Conservation (phyloP, 2,113 vertebrate genomes). For the Andinoacara biseriatus region DNA sequence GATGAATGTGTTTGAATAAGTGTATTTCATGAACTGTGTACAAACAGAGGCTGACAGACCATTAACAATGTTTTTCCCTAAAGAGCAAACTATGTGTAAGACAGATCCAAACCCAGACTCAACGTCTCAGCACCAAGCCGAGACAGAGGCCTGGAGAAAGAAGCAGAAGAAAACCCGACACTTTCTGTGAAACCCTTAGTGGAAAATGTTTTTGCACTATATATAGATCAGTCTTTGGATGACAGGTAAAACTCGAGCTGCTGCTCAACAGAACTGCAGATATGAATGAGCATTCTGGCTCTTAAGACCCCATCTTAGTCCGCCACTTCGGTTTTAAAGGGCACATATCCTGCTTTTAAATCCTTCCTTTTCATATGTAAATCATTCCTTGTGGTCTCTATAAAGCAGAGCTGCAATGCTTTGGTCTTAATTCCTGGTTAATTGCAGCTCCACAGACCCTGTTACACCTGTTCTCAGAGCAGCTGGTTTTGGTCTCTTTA, state of each 20-base stretch:
- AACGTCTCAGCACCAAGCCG: neutral
- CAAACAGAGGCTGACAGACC: constrained; percentile 36
- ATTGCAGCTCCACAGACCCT: too few relatives aligned
- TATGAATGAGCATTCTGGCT: neutral
- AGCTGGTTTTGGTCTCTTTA: too few relatives aligned
- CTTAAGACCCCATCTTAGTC: rapidly evolving
- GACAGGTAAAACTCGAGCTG: neutral
- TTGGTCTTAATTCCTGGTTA: too few relatives aligned
- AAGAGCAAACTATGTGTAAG: constrained; percentile 10
- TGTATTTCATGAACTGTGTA: constrained; percentile 25
- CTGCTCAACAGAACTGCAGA: neutral
- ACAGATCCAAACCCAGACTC: neutral
- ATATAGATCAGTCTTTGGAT: neutral
- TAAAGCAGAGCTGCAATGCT: too few relatives aligned
- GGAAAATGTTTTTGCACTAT: neutral
- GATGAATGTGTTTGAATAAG: constrained; percentile 47
- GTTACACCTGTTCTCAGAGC: too few relatives aligned
- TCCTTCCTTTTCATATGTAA: too few relatives aligned
- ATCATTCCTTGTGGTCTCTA: too few relatives aligned
- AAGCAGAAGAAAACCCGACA: neutral
- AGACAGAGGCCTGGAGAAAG: neutral
- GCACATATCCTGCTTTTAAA: too few relatives aligned
- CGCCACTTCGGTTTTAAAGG: too few relatives aligned
- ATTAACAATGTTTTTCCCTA: constrained; percentile 45
- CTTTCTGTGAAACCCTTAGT: neutral